Conservation (phyloP, 92 coral and sea anemone species). For the Umimayanthus chanpuru region DNA sequence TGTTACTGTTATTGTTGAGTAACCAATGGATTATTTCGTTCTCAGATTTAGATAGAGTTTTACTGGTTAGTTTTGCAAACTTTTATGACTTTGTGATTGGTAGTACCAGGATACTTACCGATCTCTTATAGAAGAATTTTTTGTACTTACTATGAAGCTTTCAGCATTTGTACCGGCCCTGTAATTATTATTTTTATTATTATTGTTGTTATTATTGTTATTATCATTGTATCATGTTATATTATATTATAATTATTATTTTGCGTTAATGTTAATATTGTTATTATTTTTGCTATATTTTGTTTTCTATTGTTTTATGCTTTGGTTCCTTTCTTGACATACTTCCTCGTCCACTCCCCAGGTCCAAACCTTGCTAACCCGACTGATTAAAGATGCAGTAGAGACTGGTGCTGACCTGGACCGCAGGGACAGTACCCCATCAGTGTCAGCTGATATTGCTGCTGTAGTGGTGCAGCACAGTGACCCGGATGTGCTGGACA, state of each 20-base stretch:
- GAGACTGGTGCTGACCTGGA: constrained; percentile 10
- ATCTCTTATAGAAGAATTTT: not conserved
- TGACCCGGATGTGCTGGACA: constrained; percentile 5
- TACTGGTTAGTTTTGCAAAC: not conserved
- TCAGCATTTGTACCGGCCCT: not conserved
- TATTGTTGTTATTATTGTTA: not conserved
- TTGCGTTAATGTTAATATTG: not conserved
- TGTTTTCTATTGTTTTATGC: no score
- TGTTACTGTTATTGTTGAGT: no score
- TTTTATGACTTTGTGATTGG: not conserved
- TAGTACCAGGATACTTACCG: not conserved
- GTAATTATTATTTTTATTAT: not conserved
- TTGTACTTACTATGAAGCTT: not conserved
- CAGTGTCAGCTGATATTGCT: not conserved
- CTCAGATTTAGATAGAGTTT: no score
- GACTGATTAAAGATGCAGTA: constrained; percentile 31
- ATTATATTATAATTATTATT: not conserved
- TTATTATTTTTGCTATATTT: not conserved
- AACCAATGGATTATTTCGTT: no score
- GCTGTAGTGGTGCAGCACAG: not conserved
- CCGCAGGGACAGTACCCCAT: not conserved
- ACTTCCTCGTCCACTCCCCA: not conserved
- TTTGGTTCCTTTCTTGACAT: not conserved
- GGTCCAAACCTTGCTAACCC: not conserved
- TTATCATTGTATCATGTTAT: no score